A percentile compares a stretch with the other conserved stretches of the same genome.
These are phyloP conservation scores for Myotis myotis DNA, from an alignment of 2,797 vertebrate species.

Conservation along the genomic window DNA sequence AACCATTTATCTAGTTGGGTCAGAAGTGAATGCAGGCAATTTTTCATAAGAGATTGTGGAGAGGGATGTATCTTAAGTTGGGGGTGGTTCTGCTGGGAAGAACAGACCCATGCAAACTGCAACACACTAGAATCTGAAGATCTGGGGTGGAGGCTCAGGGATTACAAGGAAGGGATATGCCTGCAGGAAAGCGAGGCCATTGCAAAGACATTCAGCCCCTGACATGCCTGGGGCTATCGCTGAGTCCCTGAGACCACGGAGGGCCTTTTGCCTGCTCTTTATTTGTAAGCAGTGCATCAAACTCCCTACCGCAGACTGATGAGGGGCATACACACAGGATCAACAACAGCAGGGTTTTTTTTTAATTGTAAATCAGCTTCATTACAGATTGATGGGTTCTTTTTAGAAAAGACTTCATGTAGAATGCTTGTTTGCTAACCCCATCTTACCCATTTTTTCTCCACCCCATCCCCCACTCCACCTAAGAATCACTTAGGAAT, in stretches of 20 bases:
- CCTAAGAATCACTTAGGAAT: slow-evolving; percentile 20
- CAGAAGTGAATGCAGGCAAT: not conserved
- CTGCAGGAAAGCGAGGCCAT: not conserved
- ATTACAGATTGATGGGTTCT: not conserved
- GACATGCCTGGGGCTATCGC: not conserved
- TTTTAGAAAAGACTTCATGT: slow-evolving; percentile 19
- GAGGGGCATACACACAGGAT: not conserved
- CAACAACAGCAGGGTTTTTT: not conserved
- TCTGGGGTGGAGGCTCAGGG: not conserved
- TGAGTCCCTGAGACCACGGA: not conserved
- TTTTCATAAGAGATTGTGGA: not conserved
- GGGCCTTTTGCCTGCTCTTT: not conserved
- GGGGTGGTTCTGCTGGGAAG: not conserved
- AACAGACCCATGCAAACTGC: not conserved
- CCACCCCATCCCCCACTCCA: not conserved
- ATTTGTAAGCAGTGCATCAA: not conserved
- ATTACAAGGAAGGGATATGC: not conserved
- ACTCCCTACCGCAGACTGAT: not conserved
- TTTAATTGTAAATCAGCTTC: slow-evolving; percentile 1
- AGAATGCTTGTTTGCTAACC: not conserved
- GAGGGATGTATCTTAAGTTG: not conserved
- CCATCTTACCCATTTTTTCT: not conserved
- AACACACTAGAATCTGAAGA: not conserved
- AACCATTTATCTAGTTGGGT: not conserved
- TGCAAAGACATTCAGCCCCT: not conserved